Conservation (phyloP, 2,888 invertebrate genomes). For the Orthosia cruda region DNA sequence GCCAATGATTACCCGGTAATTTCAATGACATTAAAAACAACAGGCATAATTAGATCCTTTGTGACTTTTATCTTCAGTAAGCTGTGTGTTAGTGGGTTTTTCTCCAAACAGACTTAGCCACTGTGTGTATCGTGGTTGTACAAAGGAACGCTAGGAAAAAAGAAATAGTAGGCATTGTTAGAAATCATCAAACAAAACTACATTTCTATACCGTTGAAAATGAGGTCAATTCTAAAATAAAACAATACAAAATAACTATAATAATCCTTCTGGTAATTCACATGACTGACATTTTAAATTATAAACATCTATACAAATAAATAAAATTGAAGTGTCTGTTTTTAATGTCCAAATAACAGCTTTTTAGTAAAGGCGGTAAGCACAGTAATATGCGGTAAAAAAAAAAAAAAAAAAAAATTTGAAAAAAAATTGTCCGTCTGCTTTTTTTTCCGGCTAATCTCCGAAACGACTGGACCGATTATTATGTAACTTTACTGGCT, state of each 20-base stretch:
- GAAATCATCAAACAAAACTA: background rate
- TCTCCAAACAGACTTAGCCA: background rate
- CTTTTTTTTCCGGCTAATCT: no score
- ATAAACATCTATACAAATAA: no score
- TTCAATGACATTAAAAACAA: no score
- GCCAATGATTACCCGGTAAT: no score
- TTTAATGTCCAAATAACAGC: no score
- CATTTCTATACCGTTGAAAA: background rate
- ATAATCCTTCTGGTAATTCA: constrained; percentile 14
- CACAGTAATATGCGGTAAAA: no score
- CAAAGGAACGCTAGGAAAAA: background rate
- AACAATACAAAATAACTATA: background rate
- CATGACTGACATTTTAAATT: constrained; percentile 12
- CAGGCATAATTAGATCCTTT: background rate
- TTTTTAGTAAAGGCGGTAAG: no score
- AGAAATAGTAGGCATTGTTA: background rate
- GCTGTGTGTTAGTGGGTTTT: background rate
- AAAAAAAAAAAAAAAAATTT: no score
- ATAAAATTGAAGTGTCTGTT: no score
- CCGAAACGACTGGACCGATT: no score
- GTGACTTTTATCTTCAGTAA: background rate
- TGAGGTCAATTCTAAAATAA: background rate
- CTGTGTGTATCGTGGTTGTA: background rate
- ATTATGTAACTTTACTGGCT: no score
- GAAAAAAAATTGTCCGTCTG: no score